Percentiles rank a stretch among this genome's conserved stretches.
phyloP scores from a whole-genome alignment of 2,113 vertebrate species.

The Todiramphus saurophagus region DNA sequence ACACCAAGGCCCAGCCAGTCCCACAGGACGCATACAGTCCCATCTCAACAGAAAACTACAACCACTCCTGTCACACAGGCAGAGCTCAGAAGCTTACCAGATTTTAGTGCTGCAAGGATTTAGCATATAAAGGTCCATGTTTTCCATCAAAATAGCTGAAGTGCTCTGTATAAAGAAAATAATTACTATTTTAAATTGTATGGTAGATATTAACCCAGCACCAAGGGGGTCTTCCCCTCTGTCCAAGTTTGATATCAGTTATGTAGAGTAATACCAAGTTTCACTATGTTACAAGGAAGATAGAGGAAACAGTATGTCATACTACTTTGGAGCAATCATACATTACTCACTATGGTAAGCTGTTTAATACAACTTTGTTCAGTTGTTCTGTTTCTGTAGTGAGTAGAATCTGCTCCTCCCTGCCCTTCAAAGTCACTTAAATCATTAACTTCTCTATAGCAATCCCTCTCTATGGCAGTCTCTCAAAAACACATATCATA shows the following conservation, averaged over 20 bases:
- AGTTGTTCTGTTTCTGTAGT: background rate
- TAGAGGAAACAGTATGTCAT: background rate
- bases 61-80: background rate
- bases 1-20: background rate
- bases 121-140: conserved; percentile 98
- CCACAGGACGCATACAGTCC: background rate
- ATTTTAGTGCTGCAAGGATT: conserved; percentile 99
- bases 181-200: background rate
- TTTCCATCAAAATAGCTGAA: conserved; percentile 96
- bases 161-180: conserved; percentile 82
- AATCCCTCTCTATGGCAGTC: background rate
- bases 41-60: background rate
- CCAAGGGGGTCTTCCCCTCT: background rate
- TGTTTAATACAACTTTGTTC: background rate
- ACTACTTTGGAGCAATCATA: background rate
- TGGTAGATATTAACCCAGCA: background rate
- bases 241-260: background rate
- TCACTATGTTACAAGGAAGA: background rate
- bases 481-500: background rate
- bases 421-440: background rate
- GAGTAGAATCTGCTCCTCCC: background rate
- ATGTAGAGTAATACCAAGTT: background rate
- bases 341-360: background rate
- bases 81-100: conserved; percentile 82
- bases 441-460: background rate